Evolutionary conservation across 2,113 vertebrate species (phyloP).

Genomic region (Recurvirostra avosetta): DNA sequence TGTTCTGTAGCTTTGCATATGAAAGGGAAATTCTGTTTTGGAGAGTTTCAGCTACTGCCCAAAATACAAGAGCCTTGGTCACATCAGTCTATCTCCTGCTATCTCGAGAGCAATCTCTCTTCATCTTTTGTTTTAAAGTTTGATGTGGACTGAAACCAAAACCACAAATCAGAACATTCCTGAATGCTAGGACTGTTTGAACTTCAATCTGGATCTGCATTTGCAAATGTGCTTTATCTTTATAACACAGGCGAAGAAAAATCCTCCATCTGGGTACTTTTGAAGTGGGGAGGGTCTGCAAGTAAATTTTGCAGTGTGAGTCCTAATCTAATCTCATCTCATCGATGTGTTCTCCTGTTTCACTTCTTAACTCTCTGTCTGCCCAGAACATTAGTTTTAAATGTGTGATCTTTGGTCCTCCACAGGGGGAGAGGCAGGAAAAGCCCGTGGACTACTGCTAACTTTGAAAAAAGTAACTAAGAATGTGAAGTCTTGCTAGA

Average conservation of each 20-base stretch:
- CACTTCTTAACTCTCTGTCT: background rate
- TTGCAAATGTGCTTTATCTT: constrained; percentile 49
- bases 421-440: background rate
- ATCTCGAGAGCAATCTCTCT: background rate
- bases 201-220: background rate
- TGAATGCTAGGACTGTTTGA: background rate
- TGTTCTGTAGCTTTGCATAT: background rate
- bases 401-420: background rate
- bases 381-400: background rate
- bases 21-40: background rate
- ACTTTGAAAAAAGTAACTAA: accelerated
- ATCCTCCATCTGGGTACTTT: background rate
- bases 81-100: background rate
- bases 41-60: background rate
- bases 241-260: background rate
- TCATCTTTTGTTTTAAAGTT: background rate
- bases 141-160: constrained; percentile 6
- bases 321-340: background rate
- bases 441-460: background rate
- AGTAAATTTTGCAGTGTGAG: background rate
- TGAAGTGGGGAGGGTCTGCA: background rate
- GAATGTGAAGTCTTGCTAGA: background rate
- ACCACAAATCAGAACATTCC: background rate
- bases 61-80: background rate
- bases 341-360: background rate